Percentiles rank a stretch among this genome's conserved stretches.
Conservation (phyloP, 2,888 invertebrate species). For the Bembecia ichneumoniformis region DNA sequence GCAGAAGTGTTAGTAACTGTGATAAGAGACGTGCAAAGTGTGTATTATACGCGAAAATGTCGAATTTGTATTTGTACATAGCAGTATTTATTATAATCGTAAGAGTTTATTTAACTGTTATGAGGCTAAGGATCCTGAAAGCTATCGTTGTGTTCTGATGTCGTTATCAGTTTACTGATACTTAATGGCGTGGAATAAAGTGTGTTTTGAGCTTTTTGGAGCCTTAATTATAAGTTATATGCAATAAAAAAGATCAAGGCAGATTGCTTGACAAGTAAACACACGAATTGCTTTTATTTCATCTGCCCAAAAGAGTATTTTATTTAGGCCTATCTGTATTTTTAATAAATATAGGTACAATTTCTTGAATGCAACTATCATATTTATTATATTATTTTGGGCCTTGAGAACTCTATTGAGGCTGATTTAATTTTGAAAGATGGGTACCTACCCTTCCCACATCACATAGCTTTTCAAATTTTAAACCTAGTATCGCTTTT, state of each 20-base stretch:
- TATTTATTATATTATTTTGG: too few relatives aligned
- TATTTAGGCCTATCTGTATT: too few relatives aligned
- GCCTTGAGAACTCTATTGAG: too few relatives aligned
- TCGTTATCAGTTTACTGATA: not conserved
- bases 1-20: slow-evolving; percentile 36
- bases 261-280: slow-evolving; percentile 11
- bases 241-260: slow-evolving; percentile 47
- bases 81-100: slow-evolving; percentile 64
- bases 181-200: not conserved
- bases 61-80: slow-evolving; percentile 40
- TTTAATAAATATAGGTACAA: too few relatives aligned
- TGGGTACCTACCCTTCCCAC: too few relatives aligned
- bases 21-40: slow-evolving; percentile 37
- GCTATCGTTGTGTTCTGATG: not conserved
- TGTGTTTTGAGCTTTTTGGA: not conserved
- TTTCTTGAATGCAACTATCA: too few relatives aligned
- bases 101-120: slow-evolving; percentile 55
- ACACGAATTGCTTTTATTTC: slow-evolving; percentile 1
- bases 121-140: slow-evolving; percentile 32
- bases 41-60: slow-evolving; percentile 23
- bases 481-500: too few relatives aligned
- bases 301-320: slow-evolving; percentile 8
- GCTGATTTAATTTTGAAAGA: too few relatives aligned
- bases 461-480: too few relatives aligned
- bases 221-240: slow-evolving; percentile 32